These are phyloP conservation scores for Apostichopus parvimensis DNA, from an alignment of 35 echinoderm and acorn worm species.

Conservation along the genomic window DNA sequence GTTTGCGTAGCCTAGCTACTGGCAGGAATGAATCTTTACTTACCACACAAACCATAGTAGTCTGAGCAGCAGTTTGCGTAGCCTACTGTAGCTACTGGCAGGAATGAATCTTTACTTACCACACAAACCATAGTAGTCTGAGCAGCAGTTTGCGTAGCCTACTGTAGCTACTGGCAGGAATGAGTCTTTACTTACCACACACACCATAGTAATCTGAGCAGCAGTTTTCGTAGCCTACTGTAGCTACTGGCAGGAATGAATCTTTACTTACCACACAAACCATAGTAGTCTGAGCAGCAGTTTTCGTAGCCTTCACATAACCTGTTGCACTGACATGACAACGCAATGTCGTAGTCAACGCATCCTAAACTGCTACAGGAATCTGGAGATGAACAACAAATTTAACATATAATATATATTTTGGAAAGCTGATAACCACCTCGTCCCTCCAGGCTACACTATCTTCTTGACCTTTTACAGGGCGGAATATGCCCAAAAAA, in stretches of 20 bases:
- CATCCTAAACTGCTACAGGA: neutral
- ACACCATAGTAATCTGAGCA: too few species aligned
- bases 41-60: neutral
- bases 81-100: neutral
- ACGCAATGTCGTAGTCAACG: neutral
- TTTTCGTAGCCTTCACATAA: neutral
- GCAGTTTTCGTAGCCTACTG: too few species aligned
- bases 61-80: neutral
- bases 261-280: neutral
- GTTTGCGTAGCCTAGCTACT: neutral
- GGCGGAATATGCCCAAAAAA: too few species aligned
- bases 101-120: neutral
- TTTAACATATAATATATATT: too few species aligned
- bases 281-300: constrained; percentile 3
- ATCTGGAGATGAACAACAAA: neutral
- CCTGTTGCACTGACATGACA: neutral
- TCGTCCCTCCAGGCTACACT: too few species aligned
- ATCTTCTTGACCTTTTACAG: too few species aligned
- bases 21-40: neutral
- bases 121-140: neutral
- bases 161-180: neutral
- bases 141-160: neutral
- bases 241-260: neutral
- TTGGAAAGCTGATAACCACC: too few species aligned
- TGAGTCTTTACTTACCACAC: too few species aligned